Evolutionary conservation across 1,140 invertebrate species (phyloP), one percentile per base, ranked within the genome.

Genomic region (Eciton burchellii): DNA sequence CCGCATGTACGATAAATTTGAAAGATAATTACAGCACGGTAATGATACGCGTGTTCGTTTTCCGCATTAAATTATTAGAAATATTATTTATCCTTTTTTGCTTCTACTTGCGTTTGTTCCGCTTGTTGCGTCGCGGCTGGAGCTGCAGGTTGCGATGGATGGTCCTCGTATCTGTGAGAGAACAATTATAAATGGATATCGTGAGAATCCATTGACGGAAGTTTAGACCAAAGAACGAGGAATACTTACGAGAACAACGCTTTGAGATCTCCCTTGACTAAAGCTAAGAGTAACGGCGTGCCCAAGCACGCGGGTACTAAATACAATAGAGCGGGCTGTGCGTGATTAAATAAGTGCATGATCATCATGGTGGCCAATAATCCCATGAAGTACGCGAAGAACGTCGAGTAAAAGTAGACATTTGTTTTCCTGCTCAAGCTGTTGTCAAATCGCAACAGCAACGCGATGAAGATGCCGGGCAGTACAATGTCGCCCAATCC

Each of bases 401-500:
- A 98, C 47, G 98, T 98, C n/a, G 97, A 95, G 91, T 98, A 97
- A 94, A 99, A 99, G 92, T 99, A 99, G 2, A 97, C 96, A 90
- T 98, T 97, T 0, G 96, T 96, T 89, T 98, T 97, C 29, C 98
- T 96, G 87, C 98, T 97, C 70, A 98, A 95, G 91, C 98, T 99
- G 86, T 97, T 95, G 95, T 99, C 99, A 94, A 99, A 99, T 89
- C 99, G 96, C 16, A 99, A 95, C 19, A 99, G 94, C 0, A 99
- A 95, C 1, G 99, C 99, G 92, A 99, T 99, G 93, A 99, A 99
- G 86, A 99, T 99, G 81, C 99, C 99, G 21, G 99, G 99, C 88
- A 99, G 98, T 9, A 99, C 99, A 90, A 99, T 99, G 92, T 99
- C 99, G 24, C 99, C 99, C 5, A 99, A 95, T 6, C 99, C 99